Evolutionary conservation across 2,113 vertebrate species (phyloP), one percentile per base, ranked within the genome.

Genomic region (Peromyscus polionotus): DNA sequence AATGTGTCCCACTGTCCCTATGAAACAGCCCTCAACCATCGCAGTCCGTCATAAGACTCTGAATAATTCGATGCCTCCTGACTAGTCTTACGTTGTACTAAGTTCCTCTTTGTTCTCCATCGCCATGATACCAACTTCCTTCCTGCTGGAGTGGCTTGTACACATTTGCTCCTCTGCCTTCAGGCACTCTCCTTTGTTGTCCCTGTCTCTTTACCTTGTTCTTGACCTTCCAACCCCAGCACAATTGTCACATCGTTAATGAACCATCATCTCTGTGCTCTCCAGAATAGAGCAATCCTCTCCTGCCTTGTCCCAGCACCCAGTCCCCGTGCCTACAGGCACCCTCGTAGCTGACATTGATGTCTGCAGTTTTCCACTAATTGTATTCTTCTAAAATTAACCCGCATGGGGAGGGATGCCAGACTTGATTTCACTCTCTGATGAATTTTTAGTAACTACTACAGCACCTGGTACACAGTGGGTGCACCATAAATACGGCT

Each of bases 1-100:
- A 26, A 1, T 5, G 17, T 63, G 1, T 84, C 28, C 45, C 7
- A 7, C 13, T 59, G 57, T 51, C 26, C 65, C n/a, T 76, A 11
- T 20, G 33, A 51, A 51, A 51, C 51, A 51, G 1, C 84, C 19
- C 19, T 26, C 45, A 72, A 0, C 45, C 0, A 0, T 0, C 31
- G 26, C 26, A 11, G 39, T 68, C 20, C 2, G 48, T 84, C 42
- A 75, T 28, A 48, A 85, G 81, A 61, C 45, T 22, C 45, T 22
- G 48, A 68, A 48, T 54, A 57, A 65, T 42, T 48, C 65, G 20
- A 45, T 24, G 31, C 3, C 63, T 79, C 70, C 59, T 61, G 14
- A 67, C 9, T 33, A n/a, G 42, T 11, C 65, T 92, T 28, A 8
- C 19, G 92, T 72, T 89, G 77, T 59, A 31, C 59, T 39, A 86